phyloP scores from a whole-genome alignment of 2,113 vertebrate species.

The Paramisgurnus dabryanus region DNA sequence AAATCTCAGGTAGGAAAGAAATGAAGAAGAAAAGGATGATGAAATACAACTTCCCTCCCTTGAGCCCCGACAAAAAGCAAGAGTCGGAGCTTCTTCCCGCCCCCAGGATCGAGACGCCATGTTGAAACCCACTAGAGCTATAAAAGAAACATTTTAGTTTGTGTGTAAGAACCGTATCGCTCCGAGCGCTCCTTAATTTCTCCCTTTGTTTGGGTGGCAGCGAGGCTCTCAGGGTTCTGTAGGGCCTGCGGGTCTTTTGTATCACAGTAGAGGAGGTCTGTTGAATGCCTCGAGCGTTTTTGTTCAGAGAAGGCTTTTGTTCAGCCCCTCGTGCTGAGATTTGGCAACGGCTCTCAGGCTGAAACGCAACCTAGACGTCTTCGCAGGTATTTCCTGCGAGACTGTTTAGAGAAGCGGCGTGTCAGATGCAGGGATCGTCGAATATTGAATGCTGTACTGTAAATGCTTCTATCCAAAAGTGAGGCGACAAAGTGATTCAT shows the following conservation, averaged over 20 bases:
- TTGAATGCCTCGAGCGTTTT: constrained; percentile 66
- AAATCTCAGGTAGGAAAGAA: constrained; percentile 38
- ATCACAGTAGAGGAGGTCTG: constrained; percentile 67
- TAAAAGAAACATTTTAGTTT: constrained; percentile 68
- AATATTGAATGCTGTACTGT: background rate
- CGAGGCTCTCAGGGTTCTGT: constrained; percentile 68
- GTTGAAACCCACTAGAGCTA: constrained; percentile 62
- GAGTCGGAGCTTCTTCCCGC: constrained; percentile 38
- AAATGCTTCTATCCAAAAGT: background rate
- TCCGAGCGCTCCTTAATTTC: constrained; percentile 73
- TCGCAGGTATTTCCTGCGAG: constrained; percentile 61
- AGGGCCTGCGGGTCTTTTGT: constrained; percentile 73
- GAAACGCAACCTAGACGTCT: constrained; percentile 53
- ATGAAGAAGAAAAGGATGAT: constrained; percentile 15
- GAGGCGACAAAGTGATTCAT: background rate
- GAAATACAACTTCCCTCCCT: constrained; percentile 50
- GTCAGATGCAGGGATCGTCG: constrained; percentile 22
- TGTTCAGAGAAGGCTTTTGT: constrained; percentile 51
- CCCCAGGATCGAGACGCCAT: constrained; percentile 50
- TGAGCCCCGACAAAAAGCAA: constrained; percentile 53
- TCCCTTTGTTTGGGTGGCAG: constrained; percentile 73
- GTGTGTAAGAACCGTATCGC: constrained; percentile 65
- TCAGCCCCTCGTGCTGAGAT: constrained; percentile 63
- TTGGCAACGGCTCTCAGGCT: constrained; percentile 69
- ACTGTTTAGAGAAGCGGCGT: constrained; percentile 34